phyloP scores from a whole-genome alignment of 2,888 invertebrate genomes.

The Caenorhabditis sinica region DNA sequence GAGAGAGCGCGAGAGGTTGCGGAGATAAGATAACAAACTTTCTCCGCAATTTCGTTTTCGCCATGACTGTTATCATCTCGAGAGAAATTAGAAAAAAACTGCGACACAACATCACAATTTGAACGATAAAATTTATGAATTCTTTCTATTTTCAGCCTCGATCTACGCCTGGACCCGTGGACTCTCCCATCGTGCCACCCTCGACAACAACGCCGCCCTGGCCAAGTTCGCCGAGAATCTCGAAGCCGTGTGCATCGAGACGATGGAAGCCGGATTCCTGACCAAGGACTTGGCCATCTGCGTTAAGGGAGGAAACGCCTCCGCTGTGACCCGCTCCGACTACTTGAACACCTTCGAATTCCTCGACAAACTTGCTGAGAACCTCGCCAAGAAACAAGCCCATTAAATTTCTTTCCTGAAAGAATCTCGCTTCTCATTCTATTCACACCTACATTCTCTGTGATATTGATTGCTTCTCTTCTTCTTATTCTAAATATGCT shows the following conservation, averaged over 20 bases:
- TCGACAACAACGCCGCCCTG: slow-evolving; percentile 90
- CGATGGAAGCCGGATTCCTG: slow-evolving; percentile 96
- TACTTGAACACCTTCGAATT: slow-evolving; percentile 98
- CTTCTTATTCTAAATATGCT: neutral
- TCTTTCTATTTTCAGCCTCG: slow-evolving; percentile 87
- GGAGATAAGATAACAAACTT: slow-evolving; percentile 17
- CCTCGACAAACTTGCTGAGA: slow-evolving; percentile 94
- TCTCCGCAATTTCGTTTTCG: neutral
- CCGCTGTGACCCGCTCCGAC: slow-evolving; percentile 88
- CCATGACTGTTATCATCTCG: neutral
- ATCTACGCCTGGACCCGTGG: slow-evolving; percentile 99
- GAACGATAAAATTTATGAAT: neutral
- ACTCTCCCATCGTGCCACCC: slow-evolving; percentile 93
- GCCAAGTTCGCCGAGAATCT: slow-evolving; percentile 90
- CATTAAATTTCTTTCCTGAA: slow-evolving; percentile 48
- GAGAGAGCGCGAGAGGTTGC: neutral
- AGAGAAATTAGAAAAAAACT: neutral
- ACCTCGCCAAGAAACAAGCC: slow-evolving; percentile 86
- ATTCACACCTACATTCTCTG: slow-evolving; percentile 44
- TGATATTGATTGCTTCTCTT: slow-evolving; percentile 38
- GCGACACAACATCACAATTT: neutral
- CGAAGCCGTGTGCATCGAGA: slow-evolving; percentile 90
- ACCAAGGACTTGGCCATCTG: slow-evolving; percentile 99
- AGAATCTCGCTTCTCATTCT: slow-evolving; percentile 36
- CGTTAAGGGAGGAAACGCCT: slow-evolving; percentile 89